Evolutionary conservation across 2,888 invertebrate genomes (phyloP).

Genomic region (Masnerella sp.): DNA sequence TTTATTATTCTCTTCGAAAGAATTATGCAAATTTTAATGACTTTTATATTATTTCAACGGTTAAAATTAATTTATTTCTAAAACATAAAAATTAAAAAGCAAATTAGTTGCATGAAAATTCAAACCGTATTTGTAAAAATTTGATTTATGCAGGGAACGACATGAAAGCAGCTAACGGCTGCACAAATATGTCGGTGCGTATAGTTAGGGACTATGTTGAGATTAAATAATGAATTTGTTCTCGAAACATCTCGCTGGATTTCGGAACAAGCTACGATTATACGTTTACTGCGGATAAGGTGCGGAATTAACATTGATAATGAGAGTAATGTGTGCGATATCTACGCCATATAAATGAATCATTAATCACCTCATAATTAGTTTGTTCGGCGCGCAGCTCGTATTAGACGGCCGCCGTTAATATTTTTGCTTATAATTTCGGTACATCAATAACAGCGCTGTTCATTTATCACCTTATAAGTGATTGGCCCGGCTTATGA

Average conservation of each 20-base stretch:
- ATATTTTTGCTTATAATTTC: slow-evolving; percentile 52
- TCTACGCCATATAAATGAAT: slow-evolving; percentile 44
- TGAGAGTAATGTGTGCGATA: slow-evolving; percentile 53
- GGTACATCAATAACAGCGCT: slow-evolving; percentile 31
- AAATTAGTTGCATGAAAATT: too few species aligned
- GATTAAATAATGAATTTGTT: slow-evolving; percentile 58
- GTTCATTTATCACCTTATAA: slow-evolving; percentile 49
- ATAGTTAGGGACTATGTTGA: slow-evolving; percentile 18
- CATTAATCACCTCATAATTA: slow-evolving; percentile 59
- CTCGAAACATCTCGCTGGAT: slow-evolving; percentile 51
- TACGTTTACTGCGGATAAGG: slow-evolving; percentile 52
- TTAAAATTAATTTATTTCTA: too few species aligned
- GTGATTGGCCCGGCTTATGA: slow-evolving; percentile 34
- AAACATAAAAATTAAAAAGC: too few species aligned
- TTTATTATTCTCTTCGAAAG: too few species aligned
- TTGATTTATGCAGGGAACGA: slow-evolving; percentile 23
- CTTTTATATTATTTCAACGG: too few species aligned
- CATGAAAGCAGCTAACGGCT: slow-evolving; percentile 11
- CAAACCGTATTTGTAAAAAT: slow-evolving; percentile 10
- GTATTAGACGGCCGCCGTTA: slow-evolving; percentile 25
- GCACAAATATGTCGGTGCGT: slow-evolving; percentile 41
- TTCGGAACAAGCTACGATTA: slow-evolving; percentile 40
- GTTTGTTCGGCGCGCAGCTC: slow-evolving; percentile 40
- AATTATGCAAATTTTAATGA: too few species aligned
- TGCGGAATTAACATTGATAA: slow-evolving; percentile 54